Percentiles rank a stretch among this genome's conserved stretches.
phyloP scores from a whole-genome alignment of 2,113 vertebrate genomes.

The Cepphus grylle region DNA sequence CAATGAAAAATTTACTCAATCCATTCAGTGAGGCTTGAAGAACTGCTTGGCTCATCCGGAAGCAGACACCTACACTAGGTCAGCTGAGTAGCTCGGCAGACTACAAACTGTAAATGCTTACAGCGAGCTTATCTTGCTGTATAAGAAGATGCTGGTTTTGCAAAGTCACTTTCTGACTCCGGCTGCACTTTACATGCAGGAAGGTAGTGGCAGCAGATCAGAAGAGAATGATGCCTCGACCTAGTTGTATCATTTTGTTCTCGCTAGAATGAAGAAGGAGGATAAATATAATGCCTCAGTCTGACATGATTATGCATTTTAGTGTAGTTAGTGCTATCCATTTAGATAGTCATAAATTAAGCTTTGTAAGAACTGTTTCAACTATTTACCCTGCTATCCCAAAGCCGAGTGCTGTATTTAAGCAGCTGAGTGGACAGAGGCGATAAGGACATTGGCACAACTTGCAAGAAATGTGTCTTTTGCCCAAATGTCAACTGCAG shows the following conservation, averaged over 20 bases:
- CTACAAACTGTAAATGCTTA: neutral
- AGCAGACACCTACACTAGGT: neutral
- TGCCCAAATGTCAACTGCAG: neutral
- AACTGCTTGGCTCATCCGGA: neutral
- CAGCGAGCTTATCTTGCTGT: neutral
- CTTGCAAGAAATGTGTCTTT: neutral
- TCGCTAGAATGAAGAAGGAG: neutral
- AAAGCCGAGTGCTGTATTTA: neutral
- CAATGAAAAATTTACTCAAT: neutral
- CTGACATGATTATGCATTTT: neutral
- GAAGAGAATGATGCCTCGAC: neutral
- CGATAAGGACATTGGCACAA: neutral
- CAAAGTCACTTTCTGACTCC: neutral
- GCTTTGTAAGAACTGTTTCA: neutral
- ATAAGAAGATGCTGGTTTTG: neutral
- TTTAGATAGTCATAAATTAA: neutral
- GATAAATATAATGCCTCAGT: neutral
- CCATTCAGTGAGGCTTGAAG: neutral
- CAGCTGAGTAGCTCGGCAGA: neutral
- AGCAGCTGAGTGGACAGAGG: neutral
- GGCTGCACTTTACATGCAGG: neutral
- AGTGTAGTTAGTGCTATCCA: neutral
- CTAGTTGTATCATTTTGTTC: neutral
- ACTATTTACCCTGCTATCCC: neutral
- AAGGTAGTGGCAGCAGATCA: neutral